These are phyloP conservation scores for Lota lota DNA, from an alignment of 2,113 vertebrate genomes.

Conservation along the genomic window DNA sequence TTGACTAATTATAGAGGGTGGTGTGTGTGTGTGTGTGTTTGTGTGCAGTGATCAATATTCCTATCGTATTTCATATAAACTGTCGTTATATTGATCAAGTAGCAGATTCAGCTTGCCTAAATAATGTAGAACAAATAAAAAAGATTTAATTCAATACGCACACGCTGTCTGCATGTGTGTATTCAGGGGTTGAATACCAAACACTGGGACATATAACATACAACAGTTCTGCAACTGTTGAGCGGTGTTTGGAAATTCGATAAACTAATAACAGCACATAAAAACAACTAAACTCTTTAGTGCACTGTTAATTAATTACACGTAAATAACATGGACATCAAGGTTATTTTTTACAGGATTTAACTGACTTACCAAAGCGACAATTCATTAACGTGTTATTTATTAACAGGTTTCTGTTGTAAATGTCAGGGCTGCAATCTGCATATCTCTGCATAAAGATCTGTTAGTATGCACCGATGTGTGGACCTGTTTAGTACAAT, in stretches of 20 bases:
- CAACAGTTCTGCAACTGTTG: neutral
- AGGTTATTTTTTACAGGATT: neutral
- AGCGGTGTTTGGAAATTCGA: too few relatives aligned
- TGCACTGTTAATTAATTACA: too few relatives aligned
- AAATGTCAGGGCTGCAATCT: slow-evolving; percentile 1
- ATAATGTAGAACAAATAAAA: too few relatives aligned
- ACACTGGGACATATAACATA: neutral
- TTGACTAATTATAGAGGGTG: too few relatives aligned
- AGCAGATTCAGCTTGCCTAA: too few relatives aligned
- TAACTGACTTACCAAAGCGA: neutral
- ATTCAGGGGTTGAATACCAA: neutral
- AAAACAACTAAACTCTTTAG: too few relatives aligned
- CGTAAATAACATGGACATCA: too few relatives aligned
- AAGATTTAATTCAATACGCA: neutral
- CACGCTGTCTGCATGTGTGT: neutral
- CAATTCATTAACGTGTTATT: neutral
- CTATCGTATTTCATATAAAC: too few relatives aligned
- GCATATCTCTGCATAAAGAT: neutral
- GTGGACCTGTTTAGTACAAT: too few relatives aligned
- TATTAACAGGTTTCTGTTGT: neutral
- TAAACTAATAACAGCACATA: too few relatives aligned
- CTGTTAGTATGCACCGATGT: too few relatives aligned
- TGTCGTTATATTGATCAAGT: too few relatives aligned
- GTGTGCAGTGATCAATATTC: neutral
- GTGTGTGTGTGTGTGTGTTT: slow-evolving; percentile 16